These are phyloP conservation scores for Miniopterus natalensis DNA, from an alignment of 2,113 vertebrate species.

Conservation along the genomic window DNA sequence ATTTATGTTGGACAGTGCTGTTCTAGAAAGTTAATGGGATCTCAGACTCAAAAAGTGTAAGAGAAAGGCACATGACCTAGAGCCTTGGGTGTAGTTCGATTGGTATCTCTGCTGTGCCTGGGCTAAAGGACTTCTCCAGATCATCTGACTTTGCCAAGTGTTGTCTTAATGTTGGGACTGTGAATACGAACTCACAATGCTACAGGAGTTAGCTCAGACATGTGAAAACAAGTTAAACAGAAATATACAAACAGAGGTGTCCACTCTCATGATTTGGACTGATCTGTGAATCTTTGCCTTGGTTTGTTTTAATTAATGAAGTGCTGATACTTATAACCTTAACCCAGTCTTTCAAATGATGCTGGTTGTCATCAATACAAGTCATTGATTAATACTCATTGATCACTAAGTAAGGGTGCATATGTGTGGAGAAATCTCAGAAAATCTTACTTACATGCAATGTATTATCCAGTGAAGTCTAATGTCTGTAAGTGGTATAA, in stretches of 20 bases:
- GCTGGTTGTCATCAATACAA: background rate
- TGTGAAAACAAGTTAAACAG: background rate
- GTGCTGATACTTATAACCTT: background rate
- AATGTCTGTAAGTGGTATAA: background rate
- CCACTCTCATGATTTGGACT: background rate
- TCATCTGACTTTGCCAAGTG: background rate
- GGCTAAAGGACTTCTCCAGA: background rate
- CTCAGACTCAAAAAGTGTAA: background rate
- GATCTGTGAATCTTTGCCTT: background rate
- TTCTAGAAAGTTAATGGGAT: background rate
- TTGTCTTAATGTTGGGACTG: background rate
- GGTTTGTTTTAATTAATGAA: background rate
- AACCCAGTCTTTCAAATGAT: background rate
- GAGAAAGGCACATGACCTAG: background rate
- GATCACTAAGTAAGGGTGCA: background rate
- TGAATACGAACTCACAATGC: background rate
- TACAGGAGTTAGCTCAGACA: background rate
- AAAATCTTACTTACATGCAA: background rate
- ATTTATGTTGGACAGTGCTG: background rate
- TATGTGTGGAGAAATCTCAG: background rate
- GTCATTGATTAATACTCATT: background rate
- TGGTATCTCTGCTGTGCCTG: background rate
- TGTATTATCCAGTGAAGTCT: background rate
- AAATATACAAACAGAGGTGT: background rate
- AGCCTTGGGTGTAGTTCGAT: background rate